Evolutionary conservation across 2,888 invertebrate species (phyloP).

Genomic region (Drosophila neutralis): DNA sequence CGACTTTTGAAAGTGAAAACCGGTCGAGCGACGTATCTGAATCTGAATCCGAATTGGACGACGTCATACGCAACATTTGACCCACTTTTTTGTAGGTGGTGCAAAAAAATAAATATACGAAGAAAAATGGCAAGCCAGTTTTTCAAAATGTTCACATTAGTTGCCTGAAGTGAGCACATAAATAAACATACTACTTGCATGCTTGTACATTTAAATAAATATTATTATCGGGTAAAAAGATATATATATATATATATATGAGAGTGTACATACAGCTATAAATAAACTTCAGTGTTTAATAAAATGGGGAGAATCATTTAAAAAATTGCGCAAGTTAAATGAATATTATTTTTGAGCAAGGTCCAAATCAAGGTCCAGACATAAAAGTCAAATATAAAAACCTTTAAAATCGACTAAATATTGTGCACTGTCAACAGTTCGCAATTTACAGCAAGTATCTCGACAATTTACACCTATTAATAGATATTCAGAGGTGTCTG

Average conservation of each 20-base stretch:
- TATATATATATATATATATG: slow-evolving; percentile 1
- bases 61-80: slow-evolving; percentile 73
- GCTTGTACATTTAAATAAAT: slow-evolving; percentile 6
- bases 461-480: slow-evolving; percentile 16
- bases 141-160: slow-evolving; percentile 38
- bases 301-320: background rate
- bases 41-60: slow-evolving; percentile 31
- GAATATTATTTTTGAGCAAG: slow-evolving; percentile 9
- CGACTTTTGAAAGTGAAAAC: slow-evolving; percentile 69
- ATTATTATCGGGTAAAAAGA: slow-evolving; percentile 20
- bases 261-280: background rate
- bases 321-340: slow-evolving; percentile 6
- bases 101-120: slow-evolving; percentile 22
- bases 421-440: background rate
- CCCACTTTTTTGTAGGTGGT: slow-evolving; percentile 62
- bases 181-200: slow-evolving; percentile 17
- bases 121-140: slow-evolving; percentile 68
- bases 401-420: background rate
- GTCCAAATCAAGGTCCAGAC: slow-evolving; percentile 2
- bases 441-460: background rate
- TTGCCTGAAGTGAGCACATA: slow-evolving; percentile 28
- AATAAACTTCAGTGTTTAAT: slow-evolving; percentile 21
- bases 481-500: background rate
- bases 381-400: background rate
- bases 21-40: slow-evolving; percentile 47